phyloP scores from a whole-genome alignment of 2,888 invertebrate genomes.

The Caenorhabditis afra region DNA sequence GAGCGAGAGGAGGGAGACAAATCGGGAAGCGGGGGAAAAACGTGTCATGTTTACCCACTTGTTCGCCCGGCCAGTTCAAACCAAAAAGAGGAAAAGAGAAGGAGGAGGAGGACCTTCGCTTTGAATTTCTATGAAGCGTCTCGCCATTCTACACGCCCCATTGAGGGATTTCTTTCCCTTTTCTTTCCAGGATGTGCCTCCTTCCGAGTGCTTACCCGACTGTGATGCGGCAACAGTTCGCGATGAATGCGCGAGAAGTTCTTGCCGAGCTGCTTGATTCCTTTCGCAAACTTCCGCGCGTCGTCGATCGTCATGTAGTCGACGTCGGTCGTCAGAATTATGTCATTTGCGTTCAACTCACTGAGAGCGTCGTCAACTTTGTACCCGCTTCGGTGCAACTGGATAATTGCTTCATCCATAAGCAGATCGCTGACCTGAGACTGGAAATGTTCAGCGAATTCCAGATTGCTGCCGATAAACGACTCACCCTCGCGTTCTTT shows the following conservation, averaged over 20 bases:
- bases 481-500: conserved; percentile 68
- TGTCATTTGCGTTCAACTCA: conserved; percentile 70
- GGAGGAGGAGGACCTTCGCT: conserved; percentile 3
- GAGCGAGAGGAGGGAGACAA: conserved; percentile 21
- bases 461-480: not conserved
- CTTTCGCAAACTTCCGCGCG: conserved; percentile 89
- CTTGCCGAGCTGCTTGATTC: conserved; percentile 97
- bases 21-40: conserved; percentile 47
- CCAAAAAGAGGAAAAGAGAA: conserved; percentile 17
- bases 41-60: conserved; percentile 59
- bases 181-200: not conserved
- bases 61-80: conserved; percentile 40
- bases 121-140: conserved; percentile 29
- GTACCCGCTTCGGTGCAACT: conserved; percentile 93
- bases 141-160: conserved; percentile 15
- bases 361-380: conserved; percentile 96
- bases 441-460: conserved; percentile 41
- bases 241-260: conserved; percentile 98
- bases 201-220: conserved; percentile 85
- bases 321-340: conserved; percentile 69
- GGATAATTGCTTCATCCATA: conserved; percentile 75
- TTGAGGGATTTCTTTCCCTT: conserved; percentile 5
- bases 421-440: conserved; percentile 73
- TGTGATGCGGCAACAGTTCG: conserved; percentile 95
- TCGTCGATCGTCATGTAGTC: conserved; percentile 77